Conservation (phyloP, 1,140 invertebrate species). For the Dinothrombium tinctorium region DNA sequence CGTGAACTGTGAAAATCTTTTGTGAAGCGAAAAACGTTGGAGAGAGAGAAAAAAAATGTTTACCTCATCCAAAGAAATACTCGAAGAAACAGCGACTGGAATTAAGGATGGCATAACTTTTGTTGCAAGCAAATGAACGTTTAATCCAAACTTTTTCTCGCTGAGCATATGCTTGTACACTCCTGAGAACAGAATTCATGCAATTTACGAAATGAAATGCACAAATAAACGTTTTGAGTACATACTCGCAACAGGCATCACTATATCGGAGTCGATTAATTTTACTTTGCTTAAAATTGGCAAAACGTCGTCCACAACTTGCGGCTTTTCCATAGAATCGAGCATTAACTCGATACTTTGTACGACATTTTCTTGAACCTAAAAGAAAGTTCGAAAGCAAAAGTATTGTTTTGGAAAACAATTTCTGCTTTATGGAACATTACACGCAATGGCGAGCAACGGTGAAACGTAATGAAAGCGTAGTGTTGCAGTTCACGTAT, state of each 20-base stretch:
- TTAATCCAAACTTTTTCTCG: conserved; percentile 62
- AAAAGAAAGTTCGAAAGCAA: too few species aligned
- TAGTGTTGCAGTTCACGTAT: too few species aligned
- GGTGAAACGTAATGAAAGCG: too few species aligned
- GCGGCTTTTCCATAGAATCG: conserved; percentile 54
- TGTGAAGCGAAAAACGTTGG: too few species aligned
- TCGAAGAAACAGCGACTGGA: conserved; percentile 73
- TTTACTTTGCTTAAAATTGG: conserved; percentile 66
- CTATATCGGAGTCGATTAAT: conserved; percentile 46
- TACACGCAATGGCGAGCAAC: too few species aligned
- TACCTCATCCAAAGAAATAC: conserved; percentile 59
- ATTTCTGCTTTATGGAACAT: too few species aligned
- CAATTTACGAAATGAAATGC: not conserved
- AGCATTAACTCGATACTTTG: conserved; percentile 40
- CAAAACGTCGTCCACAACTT: conserved; percentile 73
- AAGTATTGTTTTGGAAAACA: too few species aligned
- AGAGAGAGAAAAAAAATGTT: too few species aligned
- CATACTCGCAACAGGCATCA: conserved; percentile 26
- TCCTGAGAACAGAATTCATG: conserved; percentile 29
- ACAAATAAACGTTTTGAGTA: conserved; percentile 4
- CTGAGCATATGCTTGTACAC: conserved; percentile 72
- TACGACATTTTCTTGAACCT: conserved; percentile 21
- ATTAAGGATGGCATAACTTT: conserved; percentile 68
- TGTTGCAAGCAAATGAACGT: conserved; percentile 72
- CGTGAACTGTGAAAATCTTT: conserved; percentile 13